Base-by-base conservation (phyloP, 2,888 invertebrate species). In the Spilosoma lubricipeda region DNA sequence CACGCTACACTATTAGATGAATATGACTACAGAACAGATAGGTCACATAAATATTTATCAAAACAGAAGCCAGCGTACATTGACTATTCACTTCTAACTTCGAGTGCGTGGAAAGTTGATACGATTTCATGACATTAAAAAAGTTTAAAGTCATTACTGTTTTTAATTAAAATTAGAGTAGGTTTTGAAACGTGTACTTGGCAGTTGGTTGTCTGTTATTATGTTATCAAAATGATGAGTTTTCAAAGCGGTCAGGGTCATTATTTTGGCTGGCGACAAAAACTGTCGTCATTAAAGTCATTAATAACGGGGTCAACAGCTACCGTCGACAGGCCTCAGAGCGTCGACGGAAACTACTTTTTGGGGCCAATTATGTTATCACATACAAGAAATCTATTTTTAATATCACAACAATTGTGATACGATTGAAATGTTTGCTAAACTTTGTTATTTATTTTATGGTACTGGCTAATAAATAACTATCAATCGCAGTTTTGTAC, bases 271-370 rank as follows among this genome's bases (percentile, higher is more conserved):
- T 84, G 75, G 77, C 77, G 82, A 87, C 85, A 90, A 91, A 91
- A 79, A 91, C 89, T 89, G 80, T 85, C 89, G 87, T 88, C 87
- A 90, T 90, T 89, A 88, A n/a, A 85, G 82, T 88, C 80, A 88
- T 90, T 90, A 88, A 86, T 87, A 92, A 89, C 88, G 89, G 88
- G 91, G 92, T 90, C 91, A 90, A 85, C 85, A 84, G 86, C 81
- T 86, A 80, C 80, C 83, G 81, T 79, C 84, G 83, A 77, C 83
- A 82, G 77, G 75, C 63, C 68, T 67, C 39, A 65, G 59, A 67
- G 70, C 59, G 52, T 30, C 30, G 23, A 59, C 73, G 68, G 39
- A 70, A 74, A 70, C 59, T 15, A 70, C 23, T 45, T 36, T 63
- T 45, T 42, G 39, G 66, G 52, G 63, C 39, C 59, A 56, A 71